phyloP scores from a whole-genome alignment of 2,113 vertebrate genomes.

The Probosciger aterrimus region DNA sequence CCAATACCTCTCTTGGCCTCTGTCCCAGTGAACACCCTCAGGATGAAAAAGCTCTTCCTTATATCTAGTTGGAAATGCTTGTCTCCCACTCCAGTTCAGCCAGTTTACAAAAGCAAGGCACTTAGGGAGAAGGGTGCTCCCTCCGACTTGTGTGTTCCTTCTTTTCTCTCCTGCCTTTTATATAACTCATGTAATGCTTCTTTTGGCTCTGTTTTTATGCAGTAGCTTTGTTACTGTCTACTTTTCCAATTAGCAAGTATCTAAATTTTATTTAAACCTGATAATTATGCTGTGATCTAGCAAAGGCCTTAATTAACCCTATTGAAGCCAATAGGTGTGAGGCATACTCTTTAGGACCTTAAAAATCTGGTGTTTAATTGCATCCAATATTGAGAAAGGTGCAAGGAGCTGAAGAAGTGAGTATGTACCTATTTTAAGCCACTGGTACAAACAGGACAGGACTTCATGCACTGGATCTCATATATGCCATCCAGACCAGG shows the following conservation, averaged over 20 bases:
- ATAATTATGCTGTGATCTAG: not conserved
- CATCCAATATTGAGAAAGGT: not conserved
- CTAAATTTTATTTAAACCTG: slow-evolving; percentile 19
- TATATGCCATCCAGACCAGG: not conserved
- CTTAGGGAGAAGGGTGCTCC: not conserved
- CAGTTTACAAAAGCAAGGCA: not conserved
- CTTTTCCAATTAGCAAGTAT: not conserved
- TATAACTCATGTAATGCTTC: not conserved
- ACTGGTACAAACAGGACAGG: not conserved
- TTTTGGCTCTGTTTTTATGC: not conserved
- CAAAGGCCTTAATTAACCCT: not conserved
- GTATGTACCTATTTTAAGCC: not conserved
- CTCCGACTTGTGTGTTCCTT: not conserved
- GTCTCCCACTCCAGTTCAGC: not conserved
- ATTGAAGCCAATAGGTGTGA: not conserved
- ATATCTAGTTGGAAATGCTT: not conserved
- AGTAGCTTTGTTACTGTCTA: not conserved
- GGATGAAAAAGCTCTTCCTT: not conserved
- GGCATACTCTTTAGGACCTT: not conserved
- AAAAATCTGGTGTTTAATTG: not conserved
- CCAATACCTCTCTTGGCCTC: not conserved
- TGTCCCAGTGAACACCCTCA: not conserved
- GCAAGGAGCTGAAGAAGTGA: not conserved
- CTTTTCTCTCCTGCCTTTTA: not conserved
- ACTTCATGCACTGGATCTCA: not conserved